phyloP scores from a whole-genome alignment of 2,113 vertebrate species.

The Recurvirostra avosetta region DNA sequence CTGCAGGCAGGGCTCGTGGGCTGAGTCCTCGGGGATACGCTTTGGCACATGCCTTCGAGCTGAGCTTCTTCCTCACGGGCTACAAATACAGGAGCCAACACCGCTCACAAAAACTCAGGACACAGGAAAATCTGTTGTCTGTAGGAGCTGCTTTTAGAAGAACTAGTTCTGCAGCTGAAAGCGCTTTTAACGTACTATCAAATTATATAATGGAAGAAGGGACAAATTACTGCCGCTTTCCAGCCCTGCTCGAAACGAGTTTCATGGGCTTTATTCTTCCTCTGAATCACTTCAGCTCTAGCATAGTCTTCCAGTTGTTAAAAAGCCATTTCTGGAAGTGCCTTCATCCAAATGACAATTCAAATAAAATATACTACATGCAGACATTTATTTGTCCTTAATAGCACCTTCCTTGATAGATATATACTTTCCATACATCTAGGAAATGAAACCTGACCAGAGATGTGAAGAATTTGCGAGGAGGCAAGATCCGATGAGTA shows the following conservation, averaged over 20 bases:
- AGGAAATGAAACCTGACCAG: background rate
- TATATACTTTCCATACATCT: background rate
- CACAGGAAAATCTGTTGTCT: background rate
- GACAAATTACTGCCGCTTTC: background rate
- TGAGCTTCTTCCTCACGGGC: background rate
- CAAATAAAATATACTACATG: background rate
- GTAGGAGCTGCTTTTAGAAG: background rate
- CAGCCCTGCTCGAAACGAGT: background rate
- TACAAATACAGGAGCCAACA: background rate
- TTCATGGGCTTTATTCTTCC: background rate
- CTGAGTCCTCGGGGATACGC: background rate
- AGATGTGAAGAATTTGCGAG: background rate
- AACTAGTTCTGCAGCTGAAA: background rate
- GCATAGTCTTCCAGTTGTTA: background rate
- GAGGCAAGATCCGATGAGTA: background rate
- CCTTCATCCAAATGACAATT: background rate
- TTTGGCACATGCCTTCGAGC: background rate
- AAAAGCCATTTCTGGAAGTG: slow-evolving; percentile 23
- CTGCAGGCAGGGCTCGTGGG: background rate
- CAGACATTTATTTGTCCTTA: background rate
- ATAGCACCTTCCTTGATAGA: background rate
- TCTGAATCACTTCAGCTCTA: background rate
- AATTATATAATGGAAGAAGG: background rate
- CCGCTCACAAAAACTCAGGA: background rate
- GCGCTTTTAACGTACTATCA: background rate